A percentile compares a stretch with the other conserved stretches of the same genome.
Conservation (phyloP, 1,140 invertebrate genomes). For the Drosophila baimaii region DNA sequence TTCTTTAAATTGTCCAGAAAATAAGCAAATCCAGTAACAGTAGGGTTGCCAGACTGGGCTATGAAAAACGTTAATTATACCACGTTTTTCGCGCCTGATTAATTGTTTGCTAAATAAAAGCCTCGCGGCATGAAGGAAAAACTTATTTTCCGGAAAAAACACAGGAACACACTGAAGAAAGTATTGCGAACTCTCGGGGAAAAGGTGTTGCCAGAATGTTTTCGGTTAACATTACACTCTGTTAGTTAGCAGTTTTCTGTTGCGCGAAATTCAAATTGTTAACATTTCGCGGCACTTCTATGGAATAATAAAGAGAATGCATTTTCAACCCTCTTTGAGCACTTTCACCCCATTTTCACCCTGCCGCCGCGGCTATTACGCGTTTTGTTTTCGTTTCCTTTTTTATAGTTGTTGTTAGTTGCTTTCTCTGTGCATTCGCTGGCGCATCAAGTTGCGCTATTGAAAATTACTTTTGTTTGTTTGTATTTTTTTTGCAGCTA, state of each 20-base stretch:
- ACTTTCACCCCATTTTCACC: conserved; percentile 49
- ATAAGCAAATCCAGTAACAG: too few species aligned
- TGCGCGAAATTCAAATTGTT: conserved; percentile 18
- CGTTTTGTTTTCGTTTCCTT: conserved; percentile 58
- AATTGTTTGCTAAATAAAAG: too few species aligned
- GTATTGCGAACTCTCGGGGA: not conserved
- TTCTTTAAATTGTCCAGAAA: too few species aligned
- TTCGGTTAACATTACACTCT: not conserved
- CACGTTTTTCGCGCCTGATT: too few species aligned
- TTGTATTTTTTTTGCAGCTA: not conserved
- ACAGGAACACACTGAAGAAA: not conserved
- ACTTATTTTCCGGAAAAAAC: not conserved
- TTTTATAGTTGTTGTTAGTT: conserved; percentile 49
- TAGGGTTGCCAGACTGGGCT: too few species aligned
- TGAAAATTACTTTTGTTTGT: conserved; percentile 2
- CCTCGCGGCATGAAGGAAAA: too few species aligned
- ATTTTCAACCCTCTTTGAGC: conserved; percentile 60
- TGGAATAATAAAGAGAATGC: conserved; percentile 20
- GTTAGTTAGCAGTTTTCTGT: not conserved
- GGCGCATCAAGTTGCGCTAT: conserved; percentile 25
- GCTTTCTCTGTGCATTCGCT: conserved; percentile 39
- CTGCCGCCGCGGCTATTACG: conserved; percentile 22
- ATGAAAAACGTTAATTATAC: too few species aligned
- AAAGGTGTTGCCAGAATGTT: conserved; percentile 9
- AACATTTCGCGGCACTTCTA: conserved; percentile 51